Evolutionary conservation across 2,888 invertebrate genomes (phyloP), one percentile per base, ranked within the genome.

Genomic region (Pyrochroa serraticornis): DNA sequence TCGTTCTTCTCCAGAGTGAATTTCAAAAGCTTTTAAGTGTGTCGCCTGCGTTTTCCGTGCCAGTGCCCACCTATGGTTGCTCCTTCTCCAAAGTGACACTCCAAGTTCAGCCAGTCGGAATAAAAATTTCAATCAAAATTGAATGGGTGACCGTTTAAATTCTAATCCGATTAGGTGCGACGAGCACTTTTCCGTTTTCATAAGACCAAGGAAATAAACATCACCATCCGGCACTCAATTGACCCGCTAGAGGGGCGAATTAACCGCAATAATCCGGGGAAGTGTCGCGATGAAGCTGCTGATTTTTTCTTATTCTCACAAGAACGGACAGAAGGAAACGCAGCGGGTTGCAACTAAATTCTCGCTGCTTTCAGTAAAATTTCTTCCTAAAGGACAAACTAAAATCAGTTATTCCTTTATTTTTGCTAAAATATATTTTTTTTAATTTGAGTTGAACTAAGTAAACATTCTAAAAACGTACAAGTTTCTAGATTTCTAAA

Each of bases 91-190:
- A 63, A 68, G 59, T 67, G 68, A 67, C 69, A 70, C 71, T 71
- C 64, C 61, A 57, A 53, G 65, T 61, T 68, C 70, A 71, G 66
- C 70, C 70, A 64, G 56, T 68, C 52, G 71, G 70, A 71, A 71
- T 67, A 64, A 65, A 68, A 64, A 64, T 67, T 66, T 60, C 64
- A 64, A 66, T 62, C 58, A 54, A 60, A 57, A 47, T 43, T 58
- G 38, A 63, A 57, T 57, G 45, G 47, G 58, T 51, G 59, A 57
- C 64, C 64, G 63, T 62, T 64, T 59, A 64, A 63, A 64, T 63
- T 62, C 43, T 70, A 70, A 70, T 70, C 70, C 54, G 70, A 68
- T 70, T 68, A 70, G 39, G 13, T 30, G 34, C 33, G 44, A 49
- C 36, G 35, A 47, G 46, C 36, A 35, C 52, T 32, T 37, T 13